A percentile compares a stretch with the other conserved stretches of the same genome.
Conservation (phyloP, 64 coral and sea anemone species). For the Dendronephthya gigantea region DNA sequence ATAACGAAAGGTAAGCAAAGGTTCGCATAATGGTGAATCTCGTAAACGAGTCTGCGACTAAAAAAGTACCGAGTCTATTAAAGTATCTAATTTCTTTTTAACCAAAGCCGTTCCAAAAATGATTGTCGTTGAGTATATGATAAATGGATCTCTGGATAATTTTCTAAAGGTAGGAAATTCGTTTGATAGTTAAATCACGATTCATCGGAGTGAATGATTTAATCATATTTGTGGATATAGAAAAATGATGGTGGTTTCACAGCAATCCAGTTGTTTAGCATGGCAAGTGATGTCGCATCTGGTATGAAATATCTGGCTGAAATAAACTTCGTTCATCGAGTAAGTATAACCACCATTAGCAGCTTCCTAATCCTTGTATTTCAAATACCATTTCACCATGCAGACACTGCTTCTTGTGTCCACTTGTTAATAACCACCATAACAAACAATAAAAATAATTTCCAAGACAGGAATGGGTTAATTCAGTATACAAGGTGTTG, state of each 20-base stretch:
- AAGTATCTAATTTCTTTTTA: background rate
- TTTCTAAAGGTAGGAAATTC: slow-evolving; percentile 54
- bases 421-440: no score
- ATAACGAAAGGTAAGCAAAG: slow-evolving; percentile 43
- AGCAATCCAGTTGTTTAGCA: background rate
- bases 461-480: no score
- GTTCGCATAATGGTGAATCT: background rate
- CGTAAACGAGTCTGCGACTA: background rate
- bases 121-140: slow-evolving; percentile 77
- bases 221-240: background rate
- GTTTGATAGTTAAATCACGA: background rate
- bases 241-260: background rate
- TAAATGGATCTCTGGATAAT: slow-evolving; percentile 58
- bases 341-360: no score
- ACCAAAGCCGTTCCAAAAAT: slow-evolving; percentile 54
- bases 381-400: no score
- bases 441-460: no score
- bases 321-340: slow-evolving; percentile 3
- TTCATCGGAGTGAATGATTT: no score
- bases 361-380: no score
- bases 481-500: no score
- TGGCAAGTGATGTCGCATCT: background rate
- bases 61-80: no score
- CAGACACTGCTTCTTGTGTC: no score
- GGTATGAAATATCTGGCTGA: background rate